Conservation (phyloP, 2,888 invertebrate genomes). For the Metacarcinus magister region DNA sequence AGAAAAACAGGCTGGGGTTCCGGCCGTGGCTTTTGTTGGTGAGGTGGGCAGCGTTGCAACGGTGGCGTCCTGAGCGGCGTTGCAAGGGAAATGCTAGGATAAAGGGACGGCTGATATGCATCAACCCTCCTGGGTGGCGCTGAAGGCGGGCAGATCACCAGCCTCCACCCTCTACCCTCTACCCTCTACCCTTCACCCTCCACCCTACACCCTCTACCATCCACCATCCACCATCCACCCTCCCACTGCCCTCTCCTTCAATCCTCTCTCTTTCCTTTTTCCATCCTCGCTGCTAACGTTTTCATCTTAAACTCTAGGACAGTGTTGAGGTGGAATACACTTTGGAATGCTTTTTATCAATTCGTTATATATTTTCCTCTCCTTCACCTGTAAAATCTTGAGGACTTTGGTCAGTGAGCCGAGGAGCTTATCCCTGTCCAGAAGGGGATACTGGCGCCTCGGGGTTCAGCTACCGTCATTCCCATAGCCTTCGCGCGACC, state of each 20-base stretch:
- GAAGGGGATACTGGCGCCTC: not conserved
- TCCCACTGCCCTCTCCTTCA: conserved; percentile 13
- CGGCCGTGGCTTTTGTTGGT: conserved; percentile 66
- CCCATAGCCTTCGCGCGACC: not conserved
- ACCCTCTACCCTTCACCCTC: too few species aligned
- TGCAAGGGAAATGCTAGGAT: conserved; percentile 67
- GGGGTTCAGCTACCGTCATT: not conserved
- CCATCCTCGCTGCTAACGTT: not conserved
- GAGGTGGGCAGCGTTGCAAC: conserved; percentile 69
- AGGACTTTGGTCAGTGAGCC: conserved; percentile 26
- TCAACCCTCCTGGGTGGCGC: conserved; percentile 66
- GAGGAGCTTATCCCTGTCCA: not conserved
- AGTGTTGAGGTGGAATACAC: not conserved
- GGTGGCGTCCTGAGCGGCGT: conserved; percentile 51
- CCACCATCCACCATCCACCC: too few species aligned
- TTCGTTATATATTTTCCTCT: not conserved
- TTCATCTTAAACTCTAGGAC: not conserved
- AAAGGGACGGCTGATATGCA: conserved; percentile 71
- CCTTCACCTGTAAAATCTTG: not conserved
- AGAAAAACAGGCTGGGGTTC: conserved; percentile 72
- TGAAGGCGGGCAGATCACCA: conserved; percentile 39
- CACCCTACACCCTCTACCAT: too few species aligned
- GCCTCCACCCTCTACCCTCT: not conserved
- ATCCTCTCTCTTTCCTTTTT: not conserved
- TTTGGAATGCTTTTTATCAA: not conserved